Evolutionary conservation across 30 jellyfish, hydroid and myxozoan genomes (phyloP), one percentile per base, ranked within the genome.

Genomic region (Pseudorhiza aurosa): DNA sequence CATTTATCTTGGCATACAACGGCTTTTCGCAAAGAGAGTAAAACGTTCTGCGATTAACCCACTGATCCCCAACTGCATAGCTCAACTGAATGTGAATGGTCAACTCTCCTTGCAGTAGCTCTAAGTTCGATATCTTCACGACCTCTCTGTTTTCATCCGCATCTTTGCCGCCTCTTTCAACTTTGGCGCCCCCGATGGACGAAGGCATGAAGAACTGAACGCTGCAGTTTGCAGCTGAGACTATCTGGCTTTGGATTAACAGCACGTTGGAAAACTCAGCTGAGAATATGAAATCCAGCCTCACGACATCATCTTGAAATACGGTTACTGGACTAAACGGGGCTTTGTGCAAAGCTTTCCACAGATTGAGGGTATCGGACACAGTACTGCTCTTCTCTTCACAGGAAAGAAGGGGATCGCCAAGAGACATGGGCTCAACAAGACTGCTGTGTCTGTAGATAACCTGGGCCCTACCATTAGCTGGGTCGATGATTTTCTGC

Each of bases 241-340:
- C 21, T 1, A 80, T 90, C n/a, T 44, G 45, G 64, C 98, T 91
- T 21, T 91, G 98, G 30, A 91, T 91, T 53, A 91, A 46, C 35
- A 91, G 81, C 5, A 81, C 91, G 63, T 91, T 91, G 32, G 98
- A 91, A 42, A 91, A 91, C 32, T 91, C 96, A 24, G 98, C 95
- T 11, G 95, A 39, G 45, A 91, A 91, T 7, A 72, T 78, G 63
- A 91, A 85, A 49, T 83, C 78, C 19, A 91, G 91, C 50, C 65
- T 59, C n/a, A 72, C 96, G 42, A 32, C 32, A 2, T 77, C 86
- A 58, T 83, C 80, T 27, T 77, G 77, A 55, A 91, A 82, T 15
- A 85, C 93, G 8, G 96, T 71, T 19, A 70, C 88, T 0, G 98
- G 98, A 17, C 96, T 85, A 2, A 12, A 49, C 8, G 98, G 98